phyloP scores from a whole-genome alignment of 2,113 vertebrate genomes.

The Felis chaus region DNA sequence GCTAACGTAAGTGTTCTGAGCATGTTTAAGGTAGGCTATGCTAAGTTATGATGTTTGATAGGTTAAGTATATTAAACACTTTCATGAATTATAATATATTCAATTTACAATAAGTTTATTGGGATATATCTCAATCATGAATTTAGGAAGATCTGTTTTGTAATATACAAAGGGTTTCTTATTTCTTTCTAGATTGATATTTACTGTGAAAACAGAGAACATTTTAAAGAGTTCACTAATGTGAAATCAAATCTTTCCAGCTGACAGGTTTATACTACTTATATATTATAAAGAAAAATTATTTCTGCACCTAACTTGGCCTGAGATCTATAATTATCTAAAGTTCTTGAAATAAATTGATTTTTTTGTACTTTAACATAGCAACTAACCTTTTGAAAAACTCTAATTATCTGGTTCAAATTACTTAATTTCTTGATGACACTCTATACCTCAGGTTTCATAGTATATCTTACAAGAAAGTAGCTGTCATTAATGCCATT shows the following conservation, averaged over 20 bases:
- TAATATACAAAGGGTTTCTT: background rate
- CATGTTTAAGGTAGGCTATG: background rate
- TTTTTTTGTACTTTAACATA: slow-evolving; percentile 29
- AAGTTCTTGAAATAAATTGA: slow-evolving; percentile 58
- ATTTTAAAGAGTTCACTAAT: background rate
- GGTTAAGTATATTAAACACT: background rate
- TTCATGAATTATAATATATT: background rate
- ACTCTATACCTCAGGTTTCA: slow-evolving; percentile 1
- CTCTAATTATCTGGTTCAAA: slow-evolving; percentile 23
- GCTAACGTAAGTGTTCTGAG: background rate
- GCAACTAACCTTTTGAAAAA: slow-evolving; percentile 32
- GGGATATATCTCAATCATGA: background rate
- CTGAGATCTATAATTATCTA: background rate
- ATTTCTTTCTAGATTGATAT: background rate
- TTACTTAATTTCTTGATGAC: slow-evolving; percentile 26
- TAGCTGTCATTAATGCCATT: slow-evolving; percentile 56
- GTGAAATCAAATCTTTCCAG: background rate
- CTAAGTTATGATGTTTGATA: background rate
- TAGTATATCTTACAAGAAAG: slow-evolving; percentile 51
- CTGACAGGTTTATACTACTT: background rate
- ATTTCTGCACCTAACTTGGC: background rate
- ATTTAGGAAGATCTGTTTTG: background rate
- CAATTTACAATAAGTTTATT: background rate
- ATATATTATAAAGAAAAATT: slow-evolving; percentile 15
- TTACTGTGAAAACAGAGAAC: background rate